Percentiles rank a stretch among this genome's conserved stretches.
phyloP scores from a whole-genome alignment of 2,888 invertebrate genomes.

The Carterocephalus palaemon region DNA sequence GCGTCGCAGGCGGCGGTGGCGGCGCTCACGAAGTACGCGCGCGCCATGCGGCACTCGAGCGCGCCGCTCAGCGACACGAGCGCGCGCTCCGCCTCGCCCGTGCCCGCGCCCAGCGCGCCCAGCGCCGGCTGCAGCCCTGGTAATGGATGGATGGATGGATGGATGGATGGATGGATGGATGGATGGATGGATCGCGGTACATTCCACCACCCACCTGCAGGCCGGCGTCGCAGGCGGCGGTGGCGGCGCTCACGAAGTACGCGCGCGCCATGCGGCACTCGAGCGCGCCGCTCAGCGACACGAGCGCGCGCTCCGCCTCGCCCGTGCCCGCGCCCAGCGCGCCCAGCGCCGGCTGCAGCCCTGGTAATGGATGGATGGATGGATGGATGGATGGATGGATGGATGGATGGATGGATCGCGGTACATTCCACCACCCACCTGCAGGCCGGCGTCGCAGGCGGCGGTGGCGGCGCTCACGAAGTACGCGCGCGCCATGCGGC shows the following conservation, averaged over 20 bases:
- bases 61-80: slow-evolving; percentile 82
- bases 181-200: too few relatives aligned
- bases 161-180: too few relatives aligned
- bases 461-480: too few relatives aligned
- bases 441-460: too few relatives aligned
- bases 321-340: slow-evolving; percentile 88
- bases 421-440: too few relatives aligned
- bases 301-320: slow-evolving; percentile 85
- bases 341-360: slow-evolving; percentile 85
- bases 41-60: slow-evolving; percentile 90
- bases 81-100: slow-evolving; percentile 86
- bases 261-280: slow-evolving; percentile 91
- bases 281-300: slow-evolving; percentile 82
- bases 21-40: slow-evolving; percentile 89
- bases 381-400: too few relatives aligned
- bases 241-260: slow-evolving; percentile 88
- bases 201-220: too few relatives aligned
- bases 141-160: too few relatives aligned
- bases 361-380: too few relatives aligned
- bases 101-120: slow-evolving; percentile 86
- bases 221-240: slow-evolving; percentile 90
- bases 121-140: slow-evolving; percentile 84
- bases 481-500: too few relatives aligned
- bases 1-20: slow-evolving; percentile 90
- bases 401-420: too few relatives aligned